These are phyloP conservation scores for Spondyliosoma cantharus DNA, from an alignment of 2,797 vertebrate species.

Conservation along the genomic window DNA sequence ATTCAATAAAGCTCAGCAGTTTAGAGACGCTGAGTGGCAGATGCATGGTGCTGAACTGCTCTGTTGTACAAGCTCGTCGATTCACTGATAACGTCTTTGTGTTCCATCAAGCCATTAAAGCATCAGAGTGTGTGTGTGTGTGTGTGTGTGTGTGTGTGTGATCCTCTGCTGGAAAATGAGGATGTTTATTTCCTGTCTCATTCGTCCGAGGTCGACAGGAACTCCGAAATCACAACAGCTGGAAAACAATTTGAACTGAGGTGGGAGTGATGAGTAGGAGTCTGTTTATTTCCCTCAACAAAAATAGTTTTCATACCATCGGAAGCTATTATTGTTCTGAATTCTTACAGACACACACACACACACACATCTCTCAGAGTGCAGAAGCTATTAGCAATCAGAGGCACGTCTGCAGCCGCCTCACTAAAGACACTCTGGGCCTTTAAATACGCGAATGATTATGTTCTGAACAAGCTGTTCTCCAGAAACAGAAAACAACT, in stretches of 20 bases:
- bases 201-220: background rate
- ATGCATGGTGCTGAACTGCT: background rate
- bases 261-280: background rate
- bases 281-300: constrained; percentile 2
- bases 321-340: constrained; percentile 17
- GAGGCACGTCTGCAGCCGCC: constrained; percentile 44
- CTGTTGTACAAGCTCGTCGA: background rate
- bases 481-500: constrained; percentile 17
- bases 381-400: constrained; percentile 49
- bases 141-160: background rate
- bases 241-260: background rate
- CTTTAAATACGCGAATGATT: constrained; percentile 20
- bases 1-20: constrained; percentile 11
- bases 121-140: background rate
- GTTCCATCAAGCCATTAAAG: background rate
- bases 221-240: constrained; percentile 16
- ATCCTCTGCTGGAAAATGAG: background rate
- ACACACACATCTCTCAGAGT: constrained; percentile 9
- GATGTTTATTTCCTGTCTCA: background rate
- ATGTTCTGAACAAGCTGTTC: constrained; percentile 20
- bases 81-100: background rate
- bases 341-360: background rate
- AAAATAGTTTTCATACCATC: constrained; percentile 15
- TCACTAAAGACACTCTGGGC: constrained; percentile 38
- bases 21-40: background rate